Evolutionary conservation across 2,888 invertebrate species (phyloP), one percentile per base, ranked within the genome.

Genomic region (Gnatocerus cornutus): DNA sequence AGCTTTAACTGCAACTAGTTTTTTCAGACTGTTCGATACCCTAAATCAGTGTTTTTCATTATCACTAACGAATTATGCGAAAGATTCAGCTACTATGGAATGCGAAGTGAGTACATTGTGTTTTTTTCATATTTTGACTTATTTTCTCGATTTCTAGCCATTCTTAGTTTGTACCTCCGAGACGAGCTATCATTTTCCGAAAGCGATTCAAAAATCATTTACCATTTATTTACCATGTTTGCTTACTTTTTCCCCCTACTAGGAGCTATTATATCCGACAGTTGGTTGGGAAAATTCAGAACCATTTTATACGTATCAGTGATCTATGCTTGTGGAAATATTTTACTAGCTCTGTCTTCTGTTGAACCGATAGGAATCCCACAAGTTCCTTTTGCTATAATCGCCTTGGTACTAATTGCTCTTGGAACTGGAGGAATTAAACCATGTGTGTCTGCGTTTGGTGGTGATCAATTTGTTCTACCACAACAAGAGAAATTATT

Each of bases 11-110:
- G n/a, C 14, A 43, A 61, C 39, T 69, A 14, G 55, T 71, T n/a
- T 10, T 41, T 65, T 74, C 88, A 92, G 92, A 89, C 89, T 85
- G 78, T 90, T 50, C 89, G 89, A 21, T 98, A 97, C 81, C 98
- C 98, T 0, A 93, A 90, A 82, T 90, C 95, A 12, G 93, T 98
- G 10, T 94, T 93, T 79, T 98, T 97, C 86, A 98, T 99, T 80
- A 89, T 99, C 75, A 92, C 92, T 85, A 98, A 97, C 91, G 99
- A 99, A 85, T 98, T 99, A 86, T 99, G 98, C 86, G 99, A 99
- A 86, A 89, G 98, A 78, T 99, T 99, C 86, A 95, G 94, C 71
- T 99, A 90, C 85, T 99, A 98, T 92, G 99, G 99, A 82, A 94
- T 97, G 93, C 92, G 95, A 90, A 93, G 97, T 97, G 88, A 91